These are phyloP conservation scores for Thera obeliscata DNA, from an alignment of 2,888 invertebrate species.

Conservation along the genomic window DNA sequence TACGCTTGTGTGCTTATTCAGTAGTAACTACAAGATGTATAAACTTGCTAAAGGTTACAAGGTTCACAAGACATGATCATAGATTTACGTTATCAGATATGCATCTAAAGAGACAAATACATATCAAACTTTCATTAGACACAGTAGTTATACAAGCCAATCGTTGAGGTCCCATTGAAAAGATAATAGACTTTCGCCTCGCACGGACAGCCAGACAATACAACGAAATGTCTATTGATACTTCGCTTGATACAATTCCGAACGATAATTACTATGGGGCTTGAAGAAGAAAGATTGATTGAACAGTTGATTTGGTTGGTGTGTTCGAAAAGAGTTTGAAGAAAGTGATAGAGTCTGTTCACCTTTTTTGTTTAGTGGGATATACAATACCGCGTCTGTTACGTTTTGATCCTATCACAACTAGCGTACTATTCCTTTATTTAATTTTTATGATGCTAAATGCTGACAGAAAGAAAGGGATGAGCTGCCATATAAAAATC, in stretches of 20 bases:
- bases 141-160: slow-evolving; percentile 49
- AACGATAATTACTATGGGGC: slow-evolving; percentile 50
- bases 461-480: too few species aligned
- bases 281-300: slow-evolving; percentile 18
- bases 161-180: slow-evolving; percentile 49
- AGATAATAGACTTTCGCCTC: slow-evolving; percentile 62
- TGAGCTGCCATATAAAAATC: too few species aligned
- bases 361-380: too few species aligned
- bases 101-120: slow-evolving; percentile 18
- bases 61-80: slow-evolving; percentile 8
- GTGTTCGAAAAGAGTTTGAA: slow-evolving; percentile 1
- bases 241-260: slow-evolving; percentile 41
- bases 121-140: slow-evolving; percentile 22
- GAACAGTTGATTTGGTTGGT: background rate
- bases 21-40: too few species aligned
- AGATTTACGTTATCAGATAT: slow-evolving; percentile 18
- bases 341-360: too few species aligned
- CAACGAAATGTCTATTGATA: slow-evolving; percentile 45
- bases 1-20: too few species aligned
- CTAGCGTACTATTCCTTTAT: too few species aligned
- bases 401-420: too few species aligned
- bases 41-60: background rate
- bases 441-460: too few species aligned
- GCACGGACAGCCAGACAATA: slow-evolving; percentile 46
- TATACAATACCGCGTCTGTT: too few species aligned